Evolutionary conservation across 2,797 vertebrate genomes (phyloP).

Genomic region (Emys orbicularis): DNA sequence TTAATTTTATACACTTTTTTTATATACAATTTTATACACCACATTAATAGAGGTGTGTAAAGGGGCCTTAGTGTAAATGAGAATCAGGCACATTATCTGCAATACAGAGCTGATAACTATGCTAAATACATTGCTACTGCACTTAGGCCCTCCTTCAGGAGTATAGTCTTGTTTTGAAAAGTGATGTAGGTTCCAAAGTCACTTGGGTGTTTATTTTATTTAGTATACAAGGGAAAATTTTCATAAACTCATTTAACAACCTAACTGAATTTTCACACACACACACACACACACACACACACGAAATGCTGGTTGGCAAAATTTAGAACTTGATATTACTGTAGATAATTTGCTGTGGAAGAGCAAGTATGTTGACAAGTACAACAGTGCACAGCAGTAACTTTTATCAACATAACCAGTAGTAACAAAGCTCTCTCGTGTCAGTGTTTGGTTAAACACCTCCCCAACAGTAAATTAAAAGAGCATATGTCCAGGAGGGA

Average conservation of each 20-base stretch:
- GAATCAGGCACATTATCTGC: no score
- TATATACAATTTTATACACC: neutral
- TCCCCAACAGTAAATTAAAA: neutral
- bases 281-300: no score
- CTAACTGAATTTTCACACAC: neutral
- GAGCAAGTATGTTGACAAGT: neutral
- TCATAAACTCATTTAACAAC: no score
- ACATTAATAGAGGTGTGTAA: neutral
- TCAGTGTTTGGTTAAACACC: neutral
- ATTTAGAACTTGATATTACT: neutral
- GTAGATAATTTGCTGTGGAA: neutral
- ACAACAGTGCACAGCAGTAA: neutral
- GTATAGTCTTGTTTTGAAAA: no score
- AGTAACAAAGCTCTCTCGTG: neutral
- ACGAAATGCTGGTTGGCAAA: neutral
- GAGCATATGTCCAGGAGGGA: no score
- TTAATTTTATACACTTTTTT: neutral
- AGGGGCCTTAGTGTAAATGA: neutral
- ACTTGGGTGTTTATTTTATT: no score
- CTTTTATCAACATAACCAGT: neutral
- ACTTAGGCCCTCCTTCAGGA: no score
- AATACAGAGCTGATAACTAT: no score
- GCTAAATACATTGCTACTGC: no score
- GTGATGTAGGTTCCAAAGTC: no score
- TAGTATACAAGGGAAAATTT: no score